phyloP scores from a whole-genome alignment of 2,888 invertebrate genomes.

The Gonocerus acuteangulatus region DNA sequence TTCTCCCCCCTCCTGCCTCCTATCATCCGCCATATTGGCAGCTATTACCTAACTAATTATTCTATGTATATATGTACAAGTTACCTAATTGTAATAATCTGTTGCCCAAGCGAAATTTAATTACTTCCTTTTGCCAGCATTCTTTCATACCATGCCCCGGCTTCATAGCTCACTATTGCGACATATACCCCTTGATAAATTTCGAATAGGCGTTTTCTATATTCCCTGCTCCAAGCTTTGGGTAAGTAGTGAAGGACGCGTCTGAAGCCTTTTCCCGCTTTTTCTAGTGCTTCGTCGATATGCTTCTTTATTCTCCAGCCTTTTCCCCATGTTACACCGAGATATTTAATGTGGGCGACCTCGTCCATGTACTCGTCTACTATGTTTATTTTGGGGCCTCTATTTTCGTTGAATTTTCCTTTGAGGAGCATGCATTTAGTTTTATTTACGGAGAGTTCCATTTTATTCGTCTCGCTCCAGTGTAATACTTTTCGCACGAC shows the following conservation, averaged over 20 bases:
- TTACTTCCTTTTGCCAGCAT: background rate
- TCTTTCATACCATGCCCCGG: background rate
- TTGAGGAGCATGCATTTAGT: no score
- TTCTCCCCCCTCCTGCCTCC: no score
- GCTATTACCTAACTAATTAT: no score
- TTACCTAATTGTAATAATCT: no score
- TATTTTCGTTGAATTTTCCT: no score
- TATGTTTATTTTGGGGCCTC: no score
- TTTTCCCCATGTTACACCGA: background rate
- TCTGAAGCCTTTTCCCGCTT: background rate
- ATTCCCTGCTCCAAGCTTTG: background rate
- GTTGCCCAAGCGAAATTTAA: no score
- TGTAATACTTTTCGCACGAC: background rate
- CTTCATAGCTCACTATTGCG: background rate
- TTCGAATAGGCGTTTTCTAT: background rate
- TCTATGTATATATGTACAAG: no score
- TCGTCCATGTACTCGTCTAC: background rate
- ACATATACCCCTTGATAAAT: background rate
- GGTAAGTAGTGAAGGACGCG: background rate
- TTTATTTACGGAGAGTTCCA: conserved; percentile 6
- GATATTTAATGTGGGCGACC: background rate
- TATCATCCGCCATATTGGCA: no score
- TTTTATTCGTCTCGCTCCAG: conserved; percentile 6
- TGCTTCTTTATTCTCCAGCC: conserved; percentile 9
- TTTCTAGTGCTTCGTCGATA: background rate